phyloP scores from a whole-genome alignment of 2,888 invertebrate genomes.

The Napeogenes inachia region DNA sequence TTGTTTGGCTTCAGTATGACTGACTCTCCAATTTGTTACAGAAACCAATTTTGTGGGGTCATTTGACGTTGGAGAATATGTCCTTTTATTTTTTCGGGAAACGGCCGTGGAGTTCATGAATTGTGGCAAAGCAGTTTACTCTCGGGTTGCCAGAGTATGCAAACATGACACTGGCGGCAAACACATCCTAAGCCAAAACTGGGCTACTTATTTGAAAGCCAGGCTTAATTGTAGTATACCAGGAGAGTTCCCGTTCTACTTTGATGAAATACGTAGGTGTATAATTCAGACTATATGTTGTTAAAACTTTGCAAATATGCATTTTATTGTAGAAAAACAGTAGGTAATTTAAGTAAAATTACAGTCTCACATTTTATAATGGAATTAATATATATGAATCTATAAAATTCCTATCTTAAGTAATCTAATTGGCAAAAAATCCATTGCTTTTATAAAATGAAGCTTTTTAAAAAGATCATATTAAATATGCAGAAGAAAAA shows the following conservation, averaged over 20 bases:
- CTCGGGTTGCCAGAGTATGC: slow-evolving; percentile 84
- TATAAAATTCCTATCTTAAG: no score
- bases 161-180: slow-evolving; percentile 83
- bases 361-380: neutral
- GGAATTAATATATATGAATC: no score
- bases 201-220: slow-evolving; percentile 83
- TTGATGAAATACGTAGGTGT: slow-evolving; percentile 84
- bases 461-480: slow-evolving; percentile 10
- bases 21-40: slow-evolving; percentile 53
- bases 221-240: slow-evolving; percentile 83
- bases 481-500: slow-evolving; percentile 16
- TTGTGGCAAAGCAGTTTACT: slow-evolving; percentile 83
- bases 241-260: slow-evolving; percentile 85
- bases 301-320: no score
- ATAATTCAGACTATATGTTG: neutral
- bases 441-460: slow-evolving; percentile 17
- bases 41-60: slow-evolving; percentile 85
- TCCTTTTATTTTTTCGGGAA: slow-evolving; percentile 85
- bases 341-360: no score
- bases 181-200: slow-evolving; percentile 80
- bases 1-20: slow-evolving; percentile 19
- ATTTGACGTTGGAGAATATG: slow-evolving; percentile 82
- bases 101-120: slow-evolving; percentile 83
- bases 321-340: no score
- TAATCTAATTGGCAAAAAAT: neutral